Evolutionary conservation across 1,140 invertebrate genomes (phyloP).

Genomic region (Penaeus indicus): DNA sequence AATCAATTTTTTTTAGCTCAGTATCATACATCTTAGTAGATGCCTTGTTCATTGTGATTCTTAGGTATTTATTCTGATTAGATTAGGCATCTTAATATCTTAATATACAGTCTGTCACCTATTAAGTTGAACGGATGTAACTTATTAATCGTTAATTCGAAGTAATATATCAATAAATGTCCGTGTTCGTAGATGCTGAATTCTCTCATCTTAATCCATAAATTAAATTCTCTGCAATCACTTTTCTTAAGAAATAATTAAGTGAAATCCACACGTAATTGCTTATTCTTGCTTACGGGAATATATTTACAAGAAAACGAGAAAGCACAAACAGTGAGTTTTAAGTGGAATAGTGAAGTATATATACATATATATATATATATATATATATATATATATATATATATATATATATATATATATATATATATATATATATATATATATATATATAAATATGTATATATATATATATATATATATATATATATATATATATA

Average conservation of each 20-base stretch:
- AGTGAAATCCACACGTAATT: too few relatives aligned
- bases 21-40: background rate
- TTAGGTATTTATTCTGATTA: background rate
- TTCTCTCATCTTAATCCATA: too few relatives aligned
- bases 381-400: background rate
- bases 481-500: slow-evolving; percentile 9
- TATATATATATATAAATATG: background rate
- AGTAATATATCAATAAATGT: too few relatives aligned
- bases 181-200: too few relatives aligned
- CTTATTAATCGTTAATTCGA: too few relatives aligned
- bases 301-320: background rate
- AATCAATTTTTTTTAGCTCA: too few relatives aligned
- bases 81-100: too few relatives aligned
- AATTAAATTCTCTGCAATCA: too few relatives aligned
- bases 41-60: too few relatives aligned
- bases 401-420: background rate
- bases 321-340: background rate
- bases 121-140: background rate
- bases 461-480: background rate
- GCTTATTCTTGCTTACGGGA: background rate
- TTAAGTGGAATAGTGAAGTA: too few relatives aligned
- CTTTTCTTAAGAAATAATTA: too few relatives aligned
- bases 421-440: background rate
- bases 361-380: background rate
- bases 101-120: too few relatives aligned